Evolutionary conservation across 2,113 vertebrate genomes (phyloP), one percentile per base, ranked within the genome.

Genomic region (Reinhardtius hippoglossoides): DNA sequence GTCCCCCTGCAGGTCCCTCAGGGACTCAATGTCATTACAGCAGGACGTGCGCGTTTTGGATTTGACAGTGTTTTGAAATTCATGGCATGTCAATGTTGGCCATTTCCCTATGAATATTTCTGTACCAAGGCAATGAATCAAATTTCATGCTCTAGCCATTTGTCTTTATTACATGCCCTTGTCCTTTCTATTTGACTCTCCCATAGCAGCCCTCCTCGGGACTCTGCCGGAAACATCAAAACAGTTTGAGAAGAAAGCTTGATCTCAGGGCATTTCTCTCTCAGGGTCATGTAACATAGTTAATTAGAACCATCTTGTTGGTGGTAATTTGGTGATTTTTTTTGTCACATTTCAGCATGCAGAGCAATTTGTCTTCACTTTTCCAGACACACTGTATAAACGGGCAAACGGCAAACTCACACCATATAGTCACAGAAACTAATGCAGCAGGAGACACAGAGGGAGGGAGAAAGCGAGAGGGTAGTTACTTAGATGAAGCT

Each of bases 91-190:
- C 91, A 90, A 72, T 83, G 92, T 85, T 86, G 79, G 80, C 86
- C 76, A 74, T 85, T 91, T 91, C 77, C 85, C 74, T 74, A 86
- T 61, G 63, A 92, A 87, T 83, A 83, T 92, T 91, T 88, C 87
- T 76, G 82, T 81, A 89, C 83, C 64, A 87, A 74, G 83, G 90
- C 89, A 90, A 91, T 89, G 85, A 92, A 94, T 94, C 89, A 93
- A 88, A 94, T 94, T 93, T 93, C 86, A 91, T 86, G 89, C 91
- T 92, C 88, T 55, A 78, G 77, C 89, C 88, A 95, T 94, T 94
- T 91, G 93, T 93, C 94, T 94, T 93, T 92, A 94, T 94, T 94
- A 94, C 71, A 85, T 85, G 86, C 82, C 85, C 85, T 89, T 92
- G 93, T 94, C 94, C 87, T 87, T 88, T 80, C 65, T 78, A 73